phyloP scores from a whole-genome alignment of 2,888 invertebrate species.

The Pristionchus japonicus region DNA sequence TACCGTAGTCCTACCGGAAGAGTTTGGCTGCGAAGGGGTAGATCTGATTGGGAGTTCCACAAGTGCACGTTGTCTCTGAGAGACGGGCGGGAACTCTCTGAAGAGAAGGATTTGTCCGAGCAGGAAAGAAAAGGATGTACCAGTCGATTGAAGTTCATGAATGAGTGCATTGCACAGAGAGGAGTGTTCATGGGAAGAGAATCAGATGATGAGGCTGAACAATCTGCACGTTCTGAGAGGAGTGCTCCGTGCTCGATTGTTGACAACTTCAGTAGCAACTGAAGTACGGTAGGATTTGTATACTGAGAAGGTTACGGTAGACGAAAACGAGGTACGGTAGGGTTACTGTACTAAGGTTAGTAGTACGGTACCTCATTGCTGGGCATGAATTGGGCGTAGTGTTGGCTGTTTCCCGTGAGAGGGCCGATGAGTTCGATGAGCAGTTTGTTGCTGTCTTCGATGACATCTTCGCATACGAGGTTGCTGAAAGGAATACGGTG shows the following conservation, averaged over 20 bases:
- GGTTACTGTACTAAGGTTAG: background rate
- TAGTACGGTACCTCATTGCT: background rate
- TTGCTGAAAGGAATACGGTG: background rate
- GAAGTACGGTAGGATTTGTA: background rate
- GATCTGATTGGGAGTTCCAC: slow-evolving; percentile 2
- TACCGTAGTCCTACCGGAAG: background rate
- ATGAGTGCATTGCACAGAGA: background rate
- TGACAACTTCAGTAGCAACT: background rate
- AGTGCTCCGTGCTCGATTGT: background rate
- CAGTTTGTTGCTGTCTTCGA: background rate
- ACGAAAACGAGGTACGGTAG: background rate
- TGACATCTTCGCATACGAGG: background rate
- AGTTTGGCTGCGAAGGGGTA: background rate
- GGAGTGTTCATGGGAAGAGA: background rate
- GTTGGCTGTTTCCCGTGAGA: background rate
- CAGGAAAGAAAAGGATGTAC: background rate
- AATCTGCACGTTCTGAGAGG: background rate
- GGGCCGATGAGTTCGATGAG: background rate
- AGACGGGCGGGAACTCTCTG: slow-evolving; percentile 26
- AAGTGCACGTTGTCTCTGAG: slow-evolving; percentile 31
- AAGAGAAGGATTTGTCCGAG: background rate
- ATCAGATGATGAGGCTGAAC: background rate
- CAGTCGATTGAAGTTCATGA: slow-evolving; percentile 13
- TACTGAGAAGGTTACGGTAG: background rate
- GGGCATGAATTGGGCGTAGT: background rate